Percentiles rank a stretch among this genome's conserved stretches.
phyloP scores from a whole-genome alignment of 2,888 invertebrate genomes.

The Spisula solida region DNA sequence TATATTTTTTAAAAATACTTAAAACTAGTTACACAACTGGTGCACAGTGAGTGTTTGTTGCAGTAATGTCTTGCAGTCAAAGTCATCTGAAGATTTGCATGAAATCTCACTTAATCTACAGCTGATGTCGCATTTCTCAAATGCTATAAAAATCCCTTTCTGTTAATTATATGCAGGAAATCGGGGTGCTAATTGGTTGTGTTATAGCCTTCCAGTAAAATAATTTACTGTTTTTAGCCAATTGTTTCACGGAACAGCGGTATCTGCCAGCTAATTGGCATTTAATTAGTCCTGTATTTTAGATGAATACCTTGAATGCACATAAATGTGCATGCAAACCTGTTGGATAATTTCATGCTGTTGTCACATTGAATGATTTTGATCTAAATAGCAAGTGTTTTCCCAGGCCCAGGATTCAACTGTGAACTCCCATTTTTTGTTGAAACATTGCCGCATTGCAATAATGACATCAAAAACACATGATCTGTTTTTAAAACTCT shows the following conservation, averaged over 20 bases:
- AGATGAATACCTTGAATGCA: neutral
- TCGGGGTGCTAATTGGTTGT: neutral
- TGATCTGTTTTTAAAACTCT: too few relatives aligned
- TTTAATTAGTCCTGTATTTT: slow-evolving; percentile 7
- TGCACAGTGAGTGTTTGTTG: neutral
- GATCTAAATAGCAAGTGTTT: neutral
- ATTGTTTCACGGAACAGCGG: neutral
- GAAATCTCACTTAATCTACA: neutral
- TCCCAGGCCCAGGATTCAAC: neutral
- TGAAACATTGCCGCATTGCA: too few relatives aligned
- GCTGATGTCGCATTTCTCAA: neutral
- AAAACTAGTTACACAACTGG: too few relatives aligned
- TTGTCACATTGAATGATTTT: neutral
- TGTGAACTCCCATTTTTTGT: too few relatives aligned
- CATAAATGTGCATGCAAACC: slow-evolving; percentile 1
- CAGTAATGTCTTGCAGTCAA: neutral
- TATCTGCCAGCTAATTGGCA: neutral
- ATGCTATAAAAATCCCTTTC: neutral
- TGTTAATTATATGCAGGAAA: neutral
- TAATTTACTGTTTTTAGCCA: neutral
- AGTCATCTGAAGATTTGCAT: neutral
- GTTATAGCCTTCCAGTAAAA: neutral
- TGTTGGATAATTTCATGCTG: neutral
- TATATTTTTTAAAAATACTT: too few relatives aligned
- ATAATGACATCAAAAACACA: too few relatives aligned